Base-by-base conservation (phyloP, 2,113 vertebrate genomes). In the Passer montanus region DNA sequence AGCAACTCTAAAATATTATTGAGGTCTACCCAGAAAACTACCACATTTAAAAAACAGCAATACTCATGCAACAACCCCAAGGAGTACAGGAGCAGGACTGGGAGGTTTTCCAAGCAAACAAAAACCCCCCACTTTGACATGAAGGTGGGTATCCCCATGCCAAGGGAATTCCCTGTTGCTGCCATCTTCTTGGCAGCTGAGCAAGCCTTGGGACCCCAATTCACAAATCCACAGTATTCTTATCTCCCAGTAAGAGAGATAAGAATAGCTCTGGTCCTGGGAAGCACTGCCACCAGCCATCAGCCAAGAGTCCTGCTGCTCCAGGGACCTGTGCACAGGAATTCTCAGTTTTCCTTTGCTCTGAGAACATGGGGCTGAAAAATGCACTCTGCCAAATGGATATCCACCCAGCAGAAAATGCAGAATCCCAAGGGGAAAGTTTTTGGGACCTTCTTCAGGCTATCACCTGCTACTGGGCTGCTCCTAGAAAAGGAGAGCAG, bases 41-140 rank as follows among this genome's bases (percentile, higher is more conserved):
- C 26, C 9, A 33, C 16, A 5, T 46, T 69, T 85, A 33, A 73
- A 85, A 64, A 43, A 1, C 15, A 73, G 49, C 41, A 72, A 9
- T 46, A 41, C 6, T 58, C 41, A n/a, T 20, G 35, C 27, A 60
- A 27, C 8, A 39, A 27, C 8, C 6, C 11, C 27, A 58, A 75
- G 46, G 37, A 75, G 44, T 10, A 41, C 24, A 28, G 33, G 11
- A 80, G 21, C 19, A 69, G 37, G 41, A 43, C 37, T 49, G 62
- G 18, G 15, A 63, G 10, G 11, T 66, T 88, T 83, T 53, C 53
- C 68, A 74, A 67, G 46, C 9, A 63, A 90, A 76, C 3, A 0
- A 2, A 23, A 27, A 26, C 21, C 5, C 7, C 4, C 19, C 35
- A 62, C 15, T 1, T 0, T 46, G 41, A 76, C 0, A 0, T 10